Evolutionary conservation across 2,888 invertebrate species (phyloP).

Genomic region (Drosophila nr. medialis): DNA sequence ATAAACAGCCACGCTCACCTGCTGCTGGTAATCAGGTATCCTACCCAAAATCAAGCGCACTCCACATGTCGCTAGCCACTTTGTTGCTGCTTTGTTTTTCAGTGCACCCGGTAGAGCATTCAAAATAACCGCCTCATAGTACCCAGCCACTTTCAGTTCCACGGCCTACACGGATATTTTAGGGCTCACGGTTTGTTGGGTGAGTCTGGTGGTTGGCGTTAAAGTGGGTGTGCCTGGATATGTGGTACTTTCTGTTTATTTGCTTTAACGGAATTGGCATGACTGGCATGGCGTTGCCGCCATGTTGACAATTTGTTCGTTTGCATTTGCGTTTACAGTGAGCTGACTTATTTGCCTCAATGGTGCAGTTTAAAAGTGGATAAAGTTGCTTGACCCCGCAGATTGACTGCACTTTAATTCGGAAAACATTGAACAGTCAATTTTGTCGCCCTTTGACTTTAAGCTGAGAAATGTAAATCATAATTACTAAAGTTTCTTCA

Average conservation of each 20-base stretch:
- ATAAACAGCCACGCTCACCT: conserved; percentile 65
- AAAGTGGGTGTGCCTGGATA: not conserved
- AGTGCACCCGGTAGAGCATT: conserved; percentile 34
- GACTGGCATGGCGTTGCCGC: conserved; percentile 45
- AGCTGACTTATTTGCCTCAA: conserved; percentile 67
- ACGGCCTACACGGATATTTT: conserved; percentile 2
- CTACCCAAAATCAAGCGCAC: conserved; percentile 36
- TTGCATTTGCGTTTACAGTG: conserved; percentile 35
- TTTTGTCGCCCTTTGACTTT: not conserved
- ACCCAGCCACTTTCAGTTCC: not conserved
- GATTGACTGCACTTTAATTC: conserved; percentile 18
- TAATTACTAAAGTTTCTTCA: conserved; percentile 1
- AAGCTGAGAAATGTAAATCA: not conserved
- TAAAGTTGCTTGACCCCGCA: conserved; percentile 61
- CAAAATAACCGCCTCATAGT: conserved; percentile 2
- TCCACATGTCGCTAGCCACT: conserved; percentile 36
- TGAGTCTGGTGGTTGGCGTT: not conserved
- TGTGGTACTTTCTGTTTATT: conserved; percentile 51
- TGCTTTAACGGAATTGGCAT: conserved; percentile 72
- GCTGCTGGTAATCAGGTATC: conserved; percentile 64
- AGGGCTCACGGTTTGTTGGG: conserved; percentile 28
- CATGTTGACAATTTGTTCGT: conserved; percentile 73
- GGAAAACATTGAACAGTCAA: conserved; percentile 1
- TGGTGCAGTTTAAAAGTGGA: conserved; percentile 65
- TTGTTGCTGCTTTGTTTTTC: conserved; percentile 63